phyloP scores from a whole-genome alignment of 1,140 invertebrate species.

The Hirudo medicinalis region DNA sequence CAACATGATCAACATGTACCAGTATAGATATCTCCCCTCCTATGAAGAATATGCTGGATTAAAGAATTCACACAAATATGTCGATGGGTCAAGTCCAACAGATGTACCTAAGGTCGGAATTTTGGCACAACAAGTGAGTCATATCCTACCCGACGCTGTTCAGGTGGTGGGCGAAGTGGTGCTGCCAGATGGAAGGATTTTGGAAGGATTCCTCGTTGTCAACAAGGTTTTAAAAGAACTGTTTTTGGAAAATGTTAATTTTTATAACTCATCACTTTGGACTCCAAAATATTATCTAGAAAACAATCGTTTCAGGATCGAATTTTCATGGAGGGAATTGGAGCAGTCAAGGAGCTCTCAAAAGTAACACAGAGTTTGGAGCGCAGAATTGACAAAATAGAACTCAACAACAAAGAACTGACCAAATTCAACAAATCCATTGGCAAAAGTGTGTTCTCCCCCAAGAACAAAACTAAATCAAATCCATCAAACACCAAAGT shows the following conservation, averaged over 20 bases:
- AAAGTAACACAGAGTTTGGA: constrained; percentile 85
- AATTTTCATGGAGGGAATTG: constrained; percentile 85
- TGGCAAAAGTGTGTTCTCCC: constrained; percentile 10
- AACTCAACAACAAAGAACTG: constrained; percentile 62
- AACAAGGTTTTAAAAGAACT: constrained; percentile 57
- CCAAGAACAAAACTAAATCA: neutral
- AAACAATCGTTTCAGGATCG: constrained; percentile 31
- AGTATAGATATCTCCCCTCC: constrained; percentile 74
- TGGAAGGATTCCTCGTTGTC: constrained; percentile 83
- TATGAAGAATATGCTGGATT: constrained; percentile 74
- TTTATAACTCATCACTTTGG: neutral
- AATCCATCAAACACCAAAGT: too few species aligned
- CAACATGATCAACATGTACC: constrained; percentile 75
- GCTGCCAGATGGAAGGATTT: constrained; percentile 67
- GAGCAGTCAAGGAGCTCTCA: constrained; percentile 86
- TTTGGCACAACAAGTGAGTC: constrained; percentile 81
- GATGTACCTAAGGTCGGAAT: constrained; percentile 65
- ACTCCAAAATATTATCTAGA: too few species aligned
- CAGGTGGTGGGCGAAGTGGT: constrained; percentile 73
- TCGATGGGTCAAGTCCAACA: constrained; percentile 28
- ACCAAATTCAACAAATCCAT: constrained; percentile 51
- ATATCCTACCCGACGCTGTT: constrained; percentile 85
- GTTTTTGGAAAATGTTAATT: neutral
- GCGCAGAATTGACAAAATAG: constrained; percentile 76
- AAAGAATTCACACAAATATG: constrained; percentile 21